Evolutionary conservation across 1,140 invertebrate species (phyloP), one percentile per base, ranked within the genome.

Genomic region (Homarus americanus): DNA sequence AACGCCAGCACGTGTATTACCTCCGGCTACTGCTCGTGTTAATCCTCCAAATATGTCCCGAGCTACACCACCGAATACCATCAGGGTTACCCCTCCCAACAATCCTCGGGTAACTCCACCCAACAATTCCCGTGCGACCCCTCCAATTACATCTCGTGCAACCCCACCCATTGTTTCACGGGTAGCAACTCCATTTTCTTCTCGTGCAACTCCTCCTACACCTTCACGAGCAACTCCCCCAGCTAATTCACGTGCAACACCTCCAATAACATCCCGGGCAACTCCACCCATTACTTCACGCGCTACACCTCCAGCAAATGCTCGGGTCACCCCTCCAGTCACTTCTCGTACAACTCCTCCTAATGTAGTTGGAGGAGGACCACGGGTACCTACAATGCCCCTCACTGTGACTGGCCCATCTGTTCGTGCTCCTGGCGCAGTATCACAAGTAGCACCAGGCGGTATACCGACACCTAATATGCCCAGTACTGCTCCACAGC

Each of bases 391-490:
- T 82, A 79, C 95, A 95, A 90, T 94, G 95, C 3, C 95, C 95
- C 34, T 94, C 94, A 32, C 95, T 95, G 82, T 94, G 95, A 78
- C 95, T 95, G 91, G 95, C 95, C 79, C 95, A 96, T 91, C 93
- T 94, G 66, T 93, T 92, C 87, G 93, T 92, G 85, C 93, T 92
- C 76, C 80, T 17, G 88, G 88, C 41, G 80, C 82, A 63, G 88
- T 90, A 32, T 76, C 82, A 40, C 88, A 90, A 44, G 80, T 72
- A 34, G 41, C 82, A 32, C 89, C 89, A 36, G 75, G 82, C 5
- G 58, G 69, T 20, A 49, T 91, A 24, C 58, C 53, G 7, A 38
- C 32, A n/a, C 89, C 73, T 17, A 80, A 40, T 36, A 91, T 91
- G 89, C 58, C 89, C 32, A 83, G 15, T 40, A 82, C 79, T 10